Percentiles rank a stretch among this genome's conserved stretches.
phyloP scores from a whole-genome alignment of 2,888 invertebrate species.

The Mythimna pallens region DNA sequence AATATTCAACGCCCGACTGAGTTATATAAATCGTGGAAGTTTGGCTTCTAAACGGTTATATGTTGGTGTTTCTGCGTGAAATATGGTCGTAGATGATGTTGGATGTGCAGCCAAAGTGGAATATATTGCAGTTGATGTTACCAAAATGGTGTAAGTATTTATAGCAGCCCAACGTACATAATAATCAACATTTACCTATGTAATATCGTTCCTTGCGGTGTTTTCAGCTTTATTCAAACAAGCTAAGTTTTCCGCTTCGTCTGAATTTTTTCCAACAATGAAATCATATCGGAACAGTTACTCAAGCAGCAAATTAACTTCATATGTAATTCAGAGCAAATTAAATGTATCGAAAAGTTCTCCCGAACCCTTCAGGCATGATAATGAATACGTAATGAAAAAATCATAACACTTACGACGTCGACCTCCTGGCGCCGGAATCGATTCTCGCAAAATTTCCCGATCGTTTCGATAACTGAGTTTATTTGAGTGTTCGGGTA shows the following conservation, averaged over 20 bases:
- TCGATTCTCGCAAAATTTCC: constrained; percentile 38
- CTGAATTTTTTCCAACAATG: not conserved
- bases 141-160: not conserved
- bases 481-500: constrained; percentile 42
- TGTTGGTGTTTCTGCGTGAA: constrained; percentile 35
- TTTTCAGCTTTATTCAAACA: too few species aligned
- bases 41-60: constrained; percentile 39
- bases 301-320: not conserved
- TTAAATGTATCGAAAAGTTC: constrained; percentile 32
- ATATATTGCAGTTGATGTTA: constrained; percentile 18
- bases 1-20: constrained; percentile 50
- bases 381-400: constrained; percentile 45
- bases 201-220: too few species aligned
- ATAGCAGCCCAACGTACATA: too few species aligned
- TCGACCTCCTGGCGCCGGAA: constrained; percentile 22
- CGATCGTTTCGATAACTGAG: constrained; percentile 47
- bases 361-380: constrained; percentile 16
- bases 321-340: constrained; percentile 2
- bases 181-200: too few species aligned
- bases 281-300: not conserved
- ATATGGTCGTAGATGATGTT: constrained; percentile 27
- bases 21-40: constrained; percentile 53
- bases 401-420: constrained; percentile 46
- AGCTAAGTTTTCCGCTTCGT: too few species aligned
- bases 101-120: constrained; percentile 18